phyloP scores from a whole-genome alignment of 2,888 invertebrate species.

The Pristionchus fissidentatus region DNA sequence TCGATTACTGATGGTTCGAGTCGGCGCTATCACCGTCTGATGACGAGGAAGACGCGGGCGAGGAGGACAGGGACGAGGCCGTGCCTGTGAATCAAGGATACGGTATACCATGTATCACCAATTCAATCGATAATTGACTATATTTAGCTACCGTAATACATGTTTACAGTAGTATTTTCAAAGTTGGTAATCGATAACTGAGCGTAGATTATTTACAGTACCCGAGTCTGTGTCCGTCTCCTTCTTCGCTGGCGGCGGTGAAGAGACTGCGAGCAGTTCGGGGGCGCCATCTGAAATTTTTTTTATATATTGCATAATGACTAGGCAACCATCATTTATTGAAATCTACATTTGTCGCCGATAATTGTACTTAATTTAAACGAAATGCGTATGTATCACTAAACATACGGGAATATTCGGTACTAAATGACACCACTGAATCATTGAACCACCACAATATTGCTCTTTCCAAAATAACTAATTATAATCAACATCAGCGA shows the following conservation, averaged over 20 bases:
- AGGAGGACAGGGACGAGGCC: slow-evolving; percentile 27
- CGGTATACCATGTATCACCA: background rate
- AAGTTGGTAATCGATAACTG: background rate
- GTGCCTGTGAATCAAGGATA: background rate
- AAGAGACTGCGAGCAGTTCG: background rate
- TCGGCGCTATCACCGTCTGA: slow-evolving; percentile 28
- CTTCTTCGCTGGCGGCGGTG: slow-evolving; percentile 10
- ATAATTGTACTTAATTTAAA: no score
- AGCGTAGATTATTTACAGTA: no score
- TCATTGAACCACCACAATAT: background rate
- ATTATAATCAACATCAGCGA: no score
- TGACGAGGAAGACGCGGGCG: slow-evolving; percentile 36
- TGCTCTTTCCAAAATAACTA: no score
- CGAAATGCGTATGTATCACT: no score
- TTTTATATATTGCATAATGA: background rate
- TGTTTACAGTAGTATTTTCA: background rate
- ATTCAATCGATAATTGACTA: background rate
- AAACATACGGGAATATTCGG: background rate
- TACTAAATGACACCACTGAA: background rate
- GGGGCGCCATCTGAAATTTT: background rate
- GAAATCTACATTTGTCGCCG: no score
- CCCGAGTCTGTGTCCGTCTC: background rate
- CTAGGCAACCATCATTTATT: no score
- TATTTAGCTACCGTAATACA: background rate
- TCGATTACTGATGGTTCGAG: no score